phyloP scores from a whole-genome alignment of 2,797 vertebrate genomes.

The Enteromius treurensis region DNA sequence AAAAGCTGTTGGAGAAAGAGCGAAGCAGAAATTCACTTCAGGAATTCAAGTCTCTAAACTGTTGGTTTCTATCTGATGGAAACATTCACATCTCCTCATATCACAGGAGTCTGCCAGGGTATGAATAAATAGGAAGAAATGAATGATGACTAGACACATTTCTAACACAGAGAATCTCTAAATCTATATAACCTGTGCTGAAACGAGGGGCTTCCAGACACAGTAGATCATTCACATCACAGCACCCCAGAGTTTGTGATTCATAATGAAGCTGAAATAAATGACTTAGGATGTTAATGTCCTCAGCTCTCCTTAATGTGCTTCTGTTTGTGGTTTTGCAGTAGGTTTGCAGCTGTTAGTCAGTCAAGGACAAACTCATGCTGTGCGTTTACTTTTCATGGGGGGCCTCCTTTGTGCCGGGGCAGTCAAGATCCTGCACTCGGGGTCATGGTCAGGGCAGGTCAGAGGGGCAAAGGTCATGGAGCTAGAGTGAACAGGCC shows the following conservation, averaged over 20 bases:
- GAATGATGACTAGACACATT: background rate
- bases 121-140: background rate
- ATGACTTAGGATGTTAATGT: background rate
- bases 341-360: slow-evolving; percentile 11
- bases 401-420: slow-evolving; percentile 35
- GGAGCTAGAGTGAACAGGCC: slow-evolving; percentile 22
- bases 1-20: slow-evolving; percentile 66
- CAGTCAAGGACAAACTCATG: background rate
- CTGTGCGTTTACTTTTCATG: slow-evolving; percentile 55
- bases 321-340: background rate
- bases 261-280: background rate
- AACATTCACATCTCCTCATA: background rate
- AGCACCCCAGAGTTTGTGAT: background rate
- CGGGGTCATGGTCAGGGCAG: slow-evolving; percentile 19
- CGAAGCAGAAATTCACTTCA: slow-evolving; percentile 8
- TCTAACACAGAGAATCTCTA: background rate
- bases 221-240: background rate
- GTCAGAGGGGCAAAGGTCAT: slow-evolving; percentile 42
- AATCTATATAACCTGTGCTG: background rate
- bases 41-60: background rate
- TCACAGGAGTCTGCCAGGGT: background rate
- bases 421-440: background rate
- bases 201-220: background rate
- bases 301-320: background rate
- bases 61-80: background rate